Evolutionary conservation across 2,888 invertebrate species (phyloP), one percentile per base, ranked within the genome.

Genomic region (Eilema depressum): DNA sequence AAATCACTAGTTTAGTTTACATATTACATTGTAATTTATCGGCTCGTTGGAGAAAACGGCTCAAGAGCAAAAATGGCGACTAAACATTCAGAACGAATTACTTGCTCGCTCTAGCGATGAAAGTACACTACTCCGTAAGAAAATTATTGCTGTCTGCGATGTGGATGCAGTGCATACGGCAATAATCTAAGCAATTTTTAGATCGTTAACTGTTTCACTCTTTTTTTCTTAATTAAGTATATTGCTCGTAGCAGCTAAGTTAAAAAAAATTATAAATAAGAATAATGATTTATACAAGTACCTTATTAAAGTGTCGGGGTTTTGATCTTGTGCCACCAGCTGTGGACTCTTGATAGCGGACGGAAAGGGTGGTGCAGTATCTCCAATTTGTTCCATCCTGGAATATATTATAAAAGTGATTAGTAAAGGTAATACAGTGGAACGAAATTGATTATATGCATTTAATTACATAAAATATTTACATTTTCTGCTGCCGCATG

Each of bases 401-500:
- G 76, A 93, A 74, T 25, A 67, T 8, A 17, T 67, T 3, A 53
- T 17, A 53, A 30, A 41, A 68, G 25, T 33, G 23, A 30, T 62
- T n/a, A 62, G 3, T 62, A 25, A 61, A 20, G n/a, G 14, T 12
- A 25, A 28, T 37, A 57, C n/a, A 25, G 23, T 4, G 20, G 41
- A 63, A 25, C 20, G 11, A 71, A 61, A 73, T 63, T 72, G 70
- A 63, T 70, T 67, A 41, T 17, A n/a, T 37, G 25, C 25, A 26
- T 66, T 68, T 62, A 12, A 69, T 62, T 62, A 26, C 75, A 67
- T 67, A 71, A 66, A 67, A 75, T 64, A 89, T 90, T 90, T 86
- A 95, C 94, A 88, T 88, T 86, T 93, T 91, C 82, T 90, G 93
- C 76, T 88, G 91, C 82, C 91, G 88, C 80, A 90, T 79, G 75